Base-by-base conservation (phyloP, 1,140 invertebrate species). In the Alviniconcha marisindica region DNA sequence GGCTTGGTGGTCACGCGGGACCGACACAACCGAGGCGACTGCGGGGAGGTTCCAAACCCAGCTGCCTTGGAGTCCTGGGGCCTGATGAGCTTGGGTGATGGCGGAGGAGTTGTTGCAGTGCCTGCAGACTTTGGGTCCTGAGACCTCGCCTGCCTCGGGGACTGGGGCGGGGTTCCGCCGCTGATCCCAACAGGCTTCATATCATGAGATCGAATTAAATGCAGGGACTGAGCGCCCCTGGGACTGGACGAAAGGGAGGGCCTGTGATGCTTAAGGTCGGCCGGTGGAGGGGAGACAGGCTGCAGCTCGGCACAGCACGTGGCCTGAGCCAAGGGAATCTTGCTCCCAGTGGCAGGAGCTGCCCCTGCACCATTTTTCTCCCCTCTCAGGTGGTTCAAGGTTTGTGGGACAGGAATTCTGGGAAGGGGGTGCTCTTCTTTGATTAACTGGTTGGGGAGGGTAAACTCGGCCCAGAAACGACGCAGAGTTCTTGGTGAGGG, bases 401-500 rank as follows among this genome's bases (percentile, higher is more conserved):
- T 51, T 60, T 81, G 81, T 40, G 81, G 78, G 63, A 88, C 77
- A 69, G 87, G 83, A 38, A 86, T 86, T 84, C 81, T 86, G 51
- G 87, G 87, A n/a, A 82, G 76, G 79, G 83, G 56, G 82, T 83
- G 44, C 86, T 89, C 88, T 77, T 90, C 89, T 54, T 83, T 77
- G 69, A 89, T 89, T 83, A 85, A 83, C 71, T 88, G 87, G 48
- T 90, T 86, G 48, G 89, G 83, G 40, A 89, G 84, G 80, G 84
- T 82, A 86, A 88, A 87, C 31, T 83, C 87, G 36, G 87, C 85
- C 89, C 89, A 90, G 78, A 87, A 86, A 51, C 85, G 82, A 33
- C 88, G 86, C 63, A 89, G 84, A 73, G 87, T 88, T 80, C 78
- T 80, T 66, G 77, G 83, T 40, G 78, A 76, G 18, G 77, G 66